Percentiles rank a stretch among this genome's conserved stretches.
phyloP scores from a whole-genome alignment of 2,797 vertebrate genomes.

The Triplophysa yarkandensis region DNA sequence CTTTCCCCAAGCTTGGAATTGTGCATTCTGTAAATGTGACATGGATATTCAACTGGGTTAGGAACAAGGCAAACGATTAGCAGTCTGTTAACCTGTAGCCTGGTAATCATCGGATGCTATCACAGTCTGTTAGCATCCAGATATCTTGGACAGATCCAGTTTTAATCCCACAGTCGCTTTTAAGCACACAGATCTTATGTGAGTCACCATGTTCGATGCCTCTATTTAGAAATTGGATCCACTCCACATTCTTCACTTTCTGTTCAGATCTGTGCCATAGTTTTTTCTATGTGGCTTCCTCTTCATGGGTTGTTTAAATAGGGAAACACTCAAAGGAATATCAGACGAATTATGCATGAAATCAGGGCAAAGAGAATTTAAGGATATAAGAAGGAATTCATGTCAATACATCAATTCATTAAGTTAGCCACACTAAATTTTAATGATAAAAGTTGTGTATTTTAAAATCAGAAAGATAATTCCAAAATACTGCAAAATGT shows the following conservation, averaged over 20 bases:
- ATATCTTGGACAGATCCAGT: slow-evolving; percentile 25
- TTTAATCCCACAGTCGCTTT: slow-evolving; percentile 24
- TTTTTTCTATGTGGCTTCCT: slow-evolving; percentile 23
- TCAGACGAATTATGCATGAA: slow-evolving; percentile 2
- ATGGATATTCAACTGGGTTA: slow-evolving; percentile 18
- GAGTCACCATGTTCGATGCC: slow-evolving; percentile 22
- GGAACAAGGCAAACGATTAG: slow-evolving; percentile 25
- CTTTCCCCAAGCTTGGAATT: slow-evolving; percentile 3
- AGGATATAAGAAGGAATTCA: too few relatives aligned
- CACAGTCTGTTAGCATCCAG: slow-evolving; percentile 36
- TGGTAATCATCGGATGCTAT: slow-evolving; percentile 40
- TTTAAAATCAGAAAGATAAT: too few relatives aligned
- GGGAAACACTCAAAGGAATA: slow-evolving; percentile 4
- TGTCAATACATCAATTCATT: too few relatives aligned
- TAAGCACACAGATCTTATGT: slow-evolving; percentile 1
- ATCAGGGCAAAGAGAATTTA: too few relatives aligned
- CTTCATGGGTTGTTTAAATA: slow-evolving; percentile 10
- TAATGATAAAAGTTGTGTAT: too few relatives aligned
- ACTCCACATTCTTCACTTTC: slow-evolving; percentile 18
- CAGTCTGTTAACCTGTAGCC: slow-evolving; percentile 41
- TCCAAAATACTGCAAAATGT: too few relatives aligned
- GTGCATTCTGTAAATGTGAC: slow-evolving; percentile 21
- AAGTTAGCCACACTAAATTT: too few relatives aligned
- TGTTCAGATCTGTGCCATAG: slow-evolving; percentile 15
- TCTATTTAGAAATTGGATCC: slow-evolving; percentile 39